Evolutionary conservation across 2,797 vertebrate species (phyloP), one percentile per base, ranked within the genome.

Genomic region (Enteromius fasciolatus): DNA sequence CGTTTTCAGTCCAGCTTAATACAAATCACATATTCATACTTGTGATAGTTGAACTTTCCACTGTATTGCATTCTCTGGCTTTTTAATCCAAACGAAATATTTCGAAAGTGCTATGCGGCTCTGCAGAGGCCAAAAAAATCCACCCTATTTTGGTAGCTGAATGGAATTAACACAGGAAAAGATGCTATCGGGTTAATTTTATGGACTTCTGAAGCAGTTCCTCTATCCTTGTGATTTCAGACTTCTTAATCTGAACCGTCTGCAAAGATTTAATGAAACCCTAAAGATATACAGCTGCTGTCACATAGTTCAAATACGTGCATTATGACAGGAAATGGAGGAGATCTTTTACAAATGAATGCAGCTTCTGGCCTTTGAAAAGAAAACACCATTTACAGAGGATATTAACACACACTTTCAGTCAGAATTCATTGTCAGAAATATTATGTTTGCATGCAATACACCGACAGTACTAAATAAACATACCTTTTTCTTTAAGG

Each of bases 151-250:
- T 87, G 87, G 86, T 84, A 88, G 89, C 87, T 91, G 86, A 91
- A 89, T 88, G 91, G 75, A 91, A 92, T 93, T 92, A 91, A 87
- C 86, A 82, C 92, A 92, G 89, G 91, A 93, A 93, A 90, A 92
- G 91, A 93, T 94, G 61, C 1, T 89, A 93, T 93, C 89, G 75
- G 66, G 80, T 84, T 90, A 89, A 92, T 92, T 89, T 88, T 88
- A 81, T 57, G 78, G 88, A 85, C 89, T 84, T 89, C 88, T 91
- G 85, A 90, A 89, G 84, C 75, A n/a, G 76, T 73, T 88, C 52
- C 80, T 89, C 88, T 91, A 89, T 92, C 87, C 82, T 0, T 92
- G 90, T 92, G 93, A 82, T 92, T 93, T 89, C 87, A 93, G 91
- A 73, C 80, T 67, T 74, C 86, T 90, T 78, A 88, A 85, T 89